Conservation (phyloP, 2,888 invertebrate genomes). For the Philonicus albiceps region DNA sequence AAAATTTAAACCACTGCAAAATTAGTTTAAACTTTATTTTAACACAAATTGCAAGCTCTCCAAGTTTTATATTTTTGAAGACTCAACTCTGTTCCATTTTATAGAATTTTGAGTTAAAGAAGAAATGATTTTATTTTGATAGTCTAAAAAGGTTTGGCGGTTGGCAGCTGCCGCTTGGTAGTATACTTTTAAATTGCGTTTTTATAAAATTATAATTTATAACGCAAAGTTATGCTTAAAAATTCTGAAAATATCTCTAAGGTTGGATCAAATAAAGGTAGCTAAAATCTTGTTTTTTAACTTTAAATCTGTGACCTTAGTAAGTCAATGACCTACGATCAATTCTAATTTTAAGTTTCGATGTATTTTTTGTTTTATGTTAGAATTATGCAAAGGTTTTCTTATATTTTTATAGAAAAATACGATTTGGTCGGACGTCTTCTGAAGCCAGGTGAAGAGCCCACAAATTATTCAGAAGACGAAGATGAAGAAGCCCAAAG, state of each 20-base stretch:
- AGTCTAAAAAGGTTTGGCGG: too few relatives aligned
- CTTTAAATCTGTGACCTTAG: not conserved
- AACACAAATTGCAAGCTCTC: too few relatives aligned
- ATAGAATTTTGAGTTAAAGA: too few relatives aligned
- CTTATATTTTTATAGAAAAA: slow-evolving; percentile 73
- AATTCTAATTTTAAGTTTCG: not conserved
- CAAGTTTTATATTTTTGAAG: too few relatives aligned
- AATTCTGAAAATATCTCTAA: not conserved
- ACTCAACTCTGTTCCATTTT: too few relatives aligned
- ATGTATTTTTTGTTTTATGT: not conserved
- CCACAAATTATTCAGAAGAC: slow-evolving; percentile 90
- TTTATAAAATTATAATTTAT: not conserved
- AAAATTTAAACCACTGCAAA: too few relatives aligned
- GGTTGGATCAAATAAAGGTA: not conserved
- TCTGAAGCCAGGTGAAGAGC: slow-evolving; percentile 89
- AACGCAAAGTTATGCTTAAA: not conserved
- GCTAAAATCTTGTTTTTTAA: not conserved
- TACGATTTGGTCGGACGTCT: slow-evolving; percentile 91
- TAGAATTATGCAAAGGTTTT: not conserved
- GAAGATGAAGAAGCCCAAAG: slow-evolving; percentile 70
- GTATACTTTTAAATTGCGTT: too few relatives aligned
- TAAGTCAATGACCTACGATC: not conserved
- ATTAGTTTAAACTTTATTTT: too few relatives aligned
- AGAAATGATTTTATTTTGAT: too few relatives aligned
- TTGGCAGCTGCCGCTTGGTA: too few relatives aligned